Percentiles rank a stretch among this genome's conserved stretches.
Conservation (phyloP, 2,797 vertebrate genomes). For the Phataginus tricuspis region DNA sequence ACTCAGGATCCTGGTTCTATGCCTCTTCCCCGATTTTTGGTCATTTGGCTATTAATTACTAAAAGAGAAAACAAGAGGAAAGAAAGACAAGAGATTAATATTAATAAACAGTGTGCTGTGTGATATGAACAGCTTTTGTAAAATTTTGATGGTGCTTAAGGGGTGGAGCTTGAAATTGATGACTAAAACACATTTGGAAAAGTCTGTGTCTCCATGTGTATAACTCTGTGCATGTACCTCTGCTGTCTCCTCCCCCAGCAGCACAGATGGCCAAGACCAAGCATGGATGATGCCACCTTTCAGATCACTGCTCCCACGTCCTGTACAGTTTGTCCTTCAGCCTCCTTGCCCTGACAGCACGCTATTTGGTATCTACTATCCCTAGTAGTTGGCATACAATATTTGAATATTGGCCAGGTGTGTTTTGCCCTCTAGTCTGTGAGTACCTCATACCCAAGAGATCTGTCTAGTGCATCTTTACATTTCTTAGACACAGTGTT, state of each 20-base stretch:
- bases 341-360: neutral
- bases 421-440: neutral
- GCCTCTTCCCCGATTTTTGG: neutral
- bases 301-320: neutral
- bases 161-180: neutral
- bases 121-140: neutral
- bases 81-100: slow-evolving; percentile 3
- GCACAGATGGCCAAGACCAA: neutral
- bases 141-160: neutral
- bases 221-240: neutral
- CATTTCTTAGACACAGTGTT: neutral
- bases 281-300: neutral
- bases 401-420: neutral
- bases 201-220: neutral
- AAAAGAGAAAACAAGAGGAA: neutral
- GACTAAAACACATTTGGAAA: neutral
- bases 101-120: neutral
- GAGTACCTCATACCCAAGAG: neutral
- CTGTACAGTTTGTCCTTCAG: neutral
- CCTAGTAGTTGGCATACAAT: neutral
- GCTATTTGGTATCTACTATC: neutral
- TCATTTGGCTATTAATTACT: neutral
- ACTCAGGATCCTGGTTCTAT: neutral
- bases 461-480: neutral
- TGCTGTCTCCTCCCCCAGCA: neutral